Percentiles rank a stretch among this genome's conserved stretches.
Evolutionary conservation across 2,888 invertebrate species (phyloP).

Genomic region (Mythimna vitellina): DNA sequence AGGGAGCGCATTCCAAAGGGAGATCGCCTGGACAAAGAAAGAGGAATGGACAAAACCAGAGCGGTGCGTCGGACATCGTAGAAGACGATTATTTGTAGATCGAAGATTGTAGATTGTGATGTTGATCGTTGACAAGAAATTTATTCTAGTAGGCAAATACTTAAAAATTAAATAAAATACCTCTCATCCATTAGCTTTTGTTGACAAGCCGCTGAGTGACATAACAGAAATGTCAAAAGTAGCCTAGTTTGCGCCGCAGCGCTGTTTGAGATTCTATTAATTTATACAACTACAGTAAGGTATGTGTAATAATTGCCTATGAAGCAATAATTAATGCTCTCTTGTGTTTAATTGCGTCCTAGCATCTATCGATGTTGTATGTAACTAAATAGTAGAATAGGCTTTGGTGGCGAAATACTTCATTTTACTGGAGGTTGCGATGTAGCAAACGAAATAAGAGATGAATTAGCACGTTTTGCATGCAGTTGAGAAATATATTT

Average conservation of each 20-base stretch:
- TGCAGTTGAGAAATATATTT: constrained; percentile 11
- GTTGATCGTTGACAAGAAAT: too few species aligned
- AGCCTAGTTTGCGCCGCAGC: constrained; percentile 45
- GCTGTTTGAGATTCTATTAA: constrained; percentile 48
- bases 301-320: constrained; percentile 52
- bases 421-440: constrained; percentile 18
- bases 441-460: constrained; percentile 12
- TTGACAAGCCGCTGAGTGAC: constrained; percentile 50
- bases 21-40: too few species aligned
- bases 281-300: constrained; percentile 34
- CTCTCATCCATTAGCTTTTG: constrained; percentile 34
- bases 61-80: too few species aligned
- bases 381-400: not conserved
- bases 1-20: too few species aligned
- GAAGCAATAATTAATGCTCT: constrained; percentile 52
- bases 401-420: constrained; percentile 28
- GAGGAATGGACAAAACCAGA: too few species aligned
- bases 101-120: too few species aligned
- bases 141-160: not conserved
- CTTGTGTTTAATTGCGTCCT: constrained; percentile 35
- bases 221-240: constrained; percentile 60
- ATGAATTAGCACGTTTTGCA: not conserved
- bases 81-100: too few species aligned
- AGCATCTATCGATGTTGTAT: constrained; percentile 10
- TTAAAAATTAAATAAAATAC: constrained; percentile 16